These are phyloP conservation scores for Ophiothrix spiculata DNA, from an alignment of 35 echinoderm and acorn worm genomes.

Conservation along the genomic window DNA sequence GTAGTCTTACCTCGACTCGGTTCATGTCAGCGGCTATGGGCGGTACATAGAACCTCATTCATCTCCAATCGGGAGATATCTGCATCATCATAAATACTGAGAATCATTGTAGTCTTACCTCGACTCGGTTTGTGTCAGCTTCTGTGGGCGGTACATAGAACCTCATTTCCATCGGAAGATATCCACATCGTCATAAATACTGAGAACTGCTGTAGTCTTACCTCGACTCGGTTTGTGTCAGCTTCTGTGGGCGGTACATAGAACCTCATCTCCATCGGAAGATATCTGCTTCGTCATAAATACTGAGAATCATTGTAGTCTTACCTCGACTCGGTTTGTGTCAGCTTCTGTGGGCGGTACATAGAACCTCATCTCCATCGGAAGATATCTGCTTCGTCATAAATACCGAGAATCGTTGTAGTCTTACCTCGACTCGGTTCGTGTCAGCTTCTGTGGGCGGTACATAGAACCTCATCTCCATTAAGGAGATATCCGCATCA, in stretches of 20 bases:
- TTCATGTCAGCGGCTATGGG: slow-evolving; percentile 62
- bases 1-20: slow-evolving; percentile 69
- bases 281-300: slow-evolving; percentile 90
- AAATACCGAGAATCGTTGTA: no score
- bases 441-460: slow-evolving; percentile 71
- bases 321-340: slow-evolving; percentile 67
- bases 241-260: slow-evolving; percentile 80
- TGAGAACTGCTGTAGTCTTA: no score
- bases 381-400: slow-evolving; percentile 91
- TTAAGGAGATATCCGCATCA: slow-evolving; percentile 84
- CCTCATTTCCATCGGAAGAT: slow-evolving; percentile 99
- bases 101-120: no score
- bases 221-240: slow-evolving; percentile 58
- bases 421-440: slow-evolving; percentile 69
- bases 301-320: no score
- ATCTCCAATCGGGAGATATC: slow-evolving; percentile 96
- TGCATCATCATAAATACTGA: slow-evolving; percentile 76
- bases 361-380: slow-evolving; percentile 99
- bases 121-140: slow-evolving; percentile 46
- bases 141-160: slow-evolving; percentile 91
- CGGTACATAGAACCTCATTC: slow-evolving; percentile 94
- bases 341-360: slow-evolving; percentile 77
- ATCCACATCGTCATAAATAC: slow-evolving; percentile 90
- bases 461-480: slow-evolving; percentile 99
- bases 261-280: slow-evolving; percentile 99